Evolutionary conservation across 2,113 vertebrate species (phyloP).

Genomic region (Ariopsis seemanni): DNA sequence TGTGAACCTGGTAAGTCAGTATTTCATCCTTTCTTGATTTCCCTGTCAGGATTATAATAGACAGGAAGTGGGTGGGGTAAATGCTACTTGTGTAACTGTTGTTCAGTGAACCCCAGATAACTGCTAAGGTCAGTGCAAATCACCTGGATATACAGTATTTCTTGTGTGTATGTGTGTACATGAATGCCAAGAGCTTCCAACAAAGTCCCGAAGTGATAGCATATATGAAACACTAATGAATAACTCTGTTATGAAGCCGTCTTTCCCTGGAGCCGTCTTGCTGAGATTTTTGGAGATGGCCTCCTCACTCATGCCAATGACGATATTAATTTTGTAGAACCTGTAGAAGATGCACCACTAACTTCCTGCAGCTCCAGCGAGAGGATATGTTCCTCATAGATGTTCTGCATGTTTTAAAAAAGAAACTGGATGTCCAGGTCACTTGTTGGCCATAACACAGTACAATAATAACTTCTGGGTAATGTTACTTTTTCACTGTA

Average conservation of each 20-base stretch:
- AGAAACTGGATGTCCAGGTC: background rate
- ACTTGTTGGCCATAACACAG: background rate
- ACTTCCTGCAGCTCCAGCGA: background rate
- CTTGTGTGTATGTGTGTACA: background rate
- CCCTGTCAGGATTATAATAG: background rate
- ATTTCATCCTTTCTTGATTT: background rate
- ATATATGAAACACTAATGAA: background rate
- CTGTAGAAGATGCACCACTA: background rate
- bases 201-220: background rate
- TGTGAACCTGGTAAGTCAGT: slow-evolving; percentile 89
- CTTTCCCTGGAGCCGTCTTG: background rate
- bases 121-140: background rate
- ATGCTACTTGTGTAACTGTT: background rate
- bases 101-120: background rate
- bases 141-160: background rate
- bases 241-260: background rate
- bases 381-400: background rate
- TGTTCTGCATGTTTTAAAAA: background rate
- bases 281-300: background rate
- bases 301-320: background rate
- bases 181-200: background rate
- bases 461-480: no score
- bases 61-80: background rate
- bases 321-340: background rate
- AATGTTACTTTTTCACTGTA: no score